Base-by-base conservation (phyloP, 2,797 vertebrate genomes). In the Holocentrus rufus region DNA sequence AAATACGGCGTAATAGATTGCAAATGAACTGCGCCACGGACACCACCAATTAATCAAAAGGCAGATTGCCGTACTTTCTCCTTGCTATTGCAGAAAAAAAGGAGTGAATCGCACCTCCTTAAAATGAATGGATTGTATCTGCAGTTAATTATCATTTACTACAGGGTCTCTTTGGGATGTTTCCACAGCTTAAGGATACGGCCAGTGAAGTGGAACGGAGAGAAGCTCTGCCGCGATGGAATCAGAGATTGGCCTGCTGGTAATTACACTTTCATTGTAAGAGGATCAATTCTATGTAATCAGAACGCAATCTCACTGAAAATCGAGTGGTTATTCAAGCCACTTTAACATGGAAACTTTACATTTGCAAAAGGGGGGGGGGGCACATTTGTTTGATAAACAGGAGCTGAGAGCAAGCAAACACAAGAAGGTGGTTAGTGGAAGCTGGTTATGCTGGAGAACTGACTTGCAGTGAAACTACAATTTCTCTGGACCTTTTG, bases 141-240 rank as follows among this genome's bases (percentile, higher is more conserved):
- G 89, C 83, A 88, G 87, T 91, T 93, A 92, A 93, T 93, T 89
- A 91, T 92, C 90, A 91, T 93, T 92, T 92, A 92, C 87, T 79
- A 71, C 27, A 57, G 87, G 79, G 85, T 88, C 88, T 92, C 85
- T 86, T 67, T 80, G 80, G 86, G 87, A 87, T 79, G 82, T 87
- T 89, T 92, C 80, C 86, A 82, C 81, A 75, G 88, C 87, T 89
- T 84, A 85, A 87, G 91, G 86, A 91, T 80, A 73, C 70, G 76
- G 78, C 84, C 50, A 42, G 39, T 39, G 65, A 80, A 80, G 83
- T 76, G 86, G 87, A 87, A 88, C 85, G 7, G 46, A 79, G 79
- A 81, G 64, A 64, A 69, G 83, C 80, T 76, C 63, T 34, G 73
- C 76, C 7, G 78, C 57, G 72, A 77, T 81, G 75, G 82, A 79